phyloP scores from a whole-genome alignment of 2,888 invertebrate species.

The Melieria picta region DNA sequence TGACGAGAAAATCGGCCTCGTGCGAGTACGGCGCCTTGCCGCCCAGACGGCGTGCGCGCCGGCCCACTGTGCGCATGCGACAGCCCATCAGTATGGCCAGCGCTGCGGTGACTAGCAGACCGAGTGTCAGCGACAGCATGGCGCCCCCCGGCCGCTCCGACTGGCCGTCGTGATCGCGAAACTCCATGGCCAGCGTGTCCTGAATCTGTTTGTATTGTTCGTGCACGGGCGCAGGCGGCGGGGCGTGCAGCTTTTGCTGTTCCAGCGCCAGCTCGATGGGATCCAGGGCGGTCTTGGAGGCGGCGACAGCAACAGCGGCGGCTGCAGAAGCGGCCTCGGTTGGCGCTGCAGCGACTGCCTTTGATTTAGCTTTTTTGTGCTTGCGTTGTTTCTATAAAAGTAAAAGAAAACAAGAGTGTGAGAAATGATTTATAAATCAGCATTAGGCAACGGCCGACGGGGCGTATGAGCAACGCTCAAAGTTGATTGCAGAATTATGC shows the following conservation, averaged over 20 bases:
- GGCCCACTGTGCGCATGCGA: slow-evolving; percentile 78
- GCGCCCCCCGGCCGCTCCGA: slow-evolving; percentile 82
- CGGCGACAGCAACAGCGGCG: background rate
- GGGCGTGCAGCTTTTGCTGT: slow-evolving; percentile 45
- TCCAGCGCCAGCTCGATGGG: slow-evolving; percentile 53
- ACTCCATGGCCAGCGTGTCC: slow-evolving; percentile 63
- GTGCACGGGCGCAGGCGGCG: slow-evolving; percentile 55
- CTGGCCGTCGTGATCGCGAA: slow-evolving; percentile 72
- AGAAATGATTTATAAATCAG: background rate
- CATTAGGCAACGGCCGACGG: too few relatives aligned
- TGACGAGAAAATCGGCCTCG: slow-evolving; percentile 96
- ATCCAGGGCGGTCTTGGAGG: slow-evolving; percentile 36
- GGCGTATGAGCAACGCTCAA: slow-evolving; percentile 7
- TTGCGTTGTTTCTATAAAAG: slow-evolving; percentile 55
- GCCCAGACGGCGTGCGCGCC: slow-evolving; percentile 76
- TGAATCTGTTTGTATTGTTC: slow-evolving; percentile 65
- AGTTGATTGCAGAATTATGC: background rate
- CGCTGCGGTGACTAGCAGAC: slow-evolving; percentile 82
- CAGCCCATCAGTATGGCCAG: slow-evolving; percentile 85
- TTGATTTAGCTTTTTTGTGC: slow-evolving; percentile 56
- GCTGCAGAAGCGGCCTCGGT: slow-evolving; percentile 41
- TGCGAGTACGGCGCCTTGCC: slow-evolving; percentile 86
- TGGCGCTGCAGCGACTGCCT: slow-evolving; percentile 39
- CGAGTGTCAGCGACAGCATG: slow-evolving; percentile 80
- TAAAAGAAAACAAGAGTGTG: background rate